Evolutionary conservation across 2,797 vertebrate species (phyloP).

Genomic region (Botia almorhae): DNA sequence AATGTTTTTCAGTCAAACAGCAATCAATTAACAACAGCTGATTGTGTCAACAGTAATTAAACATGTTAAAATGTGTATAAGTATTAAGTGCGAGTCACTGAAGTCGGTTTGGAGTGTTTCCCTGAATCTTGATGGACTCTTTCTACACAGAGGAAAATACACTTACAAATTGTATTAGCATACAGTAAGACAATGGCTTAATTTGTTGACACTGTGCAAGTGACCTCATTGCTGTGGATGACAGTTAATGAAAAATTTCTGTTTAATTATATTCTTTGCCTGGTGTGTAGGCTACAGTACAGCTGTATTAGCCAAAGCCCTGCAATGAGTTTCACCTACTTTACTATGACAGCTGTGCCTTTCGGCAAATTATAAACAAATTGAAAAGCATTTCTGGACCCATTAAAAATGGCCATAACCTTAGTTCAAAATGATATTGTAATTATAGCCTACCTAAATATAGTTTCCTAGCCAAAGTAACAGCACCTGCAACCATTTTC

Average conservation of each 20-base stretch:
- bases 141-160: neutral
- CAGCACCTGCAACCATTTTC: neutral
- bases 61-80: neutral
- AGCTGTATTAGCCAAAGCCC: neutral
- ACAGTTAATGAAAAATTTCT: neutral
- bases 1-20: neutral
- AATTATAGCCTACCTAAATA: neutral
- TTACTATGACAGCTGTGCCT: neutral
- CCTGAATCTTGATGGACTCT: neutral
- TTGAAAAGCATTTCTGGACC: neutral
- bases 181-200: neutral
- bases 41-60: neutral
- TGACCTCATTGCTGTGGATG: neutral
- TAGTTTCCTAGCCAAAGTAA: neutral
- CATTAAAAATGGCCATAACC: constrained; percentile 1
- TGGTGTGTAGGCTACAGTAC: neutral
- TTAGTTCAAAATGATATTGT: neutral
- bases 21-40: neutral
- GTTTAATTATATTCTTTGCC: constrained; percentile 1
- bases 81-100: constrained; percentile 1
- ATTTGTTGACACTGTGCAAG: neutral
- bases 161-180: constrained; percentile 1
- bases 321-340: neutral
- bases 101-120: neutral
- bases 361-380: neutral